Conservation (phyloP, 2,797 vertebrate genomes). For the Acanthiza pusilla region DNA sequence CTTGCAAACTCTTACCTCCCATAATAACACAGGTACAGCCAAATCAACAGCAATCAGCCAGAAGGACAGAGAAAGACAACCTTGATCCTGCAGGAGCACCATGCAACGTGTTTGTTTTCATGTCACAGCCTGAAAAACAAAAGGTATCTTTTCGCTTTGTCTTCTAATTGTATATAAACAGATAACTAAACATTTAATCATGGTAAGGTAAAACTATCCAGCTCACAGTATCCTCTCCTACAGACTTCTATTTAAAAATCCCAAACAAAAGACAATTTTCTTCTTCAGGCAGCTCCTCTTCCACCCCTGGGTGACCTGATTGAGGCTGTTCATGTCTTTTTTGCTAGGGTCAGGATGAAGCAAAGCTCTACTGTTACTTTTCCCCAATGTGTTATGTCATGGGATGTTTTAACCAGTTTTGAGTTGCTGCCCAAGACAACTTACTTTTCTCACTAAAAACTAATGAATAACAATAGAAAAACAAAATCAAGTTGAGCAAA, state of each 20-base stretch:
- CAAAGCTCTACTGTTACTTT: background rate
- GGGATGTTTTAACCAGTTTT: background rate
- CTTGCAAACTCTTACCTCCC: background rate
- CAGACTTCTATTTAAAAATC: background rate
- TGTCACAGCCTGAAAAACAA: background rate
- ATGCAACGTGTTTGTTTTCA: background rate
- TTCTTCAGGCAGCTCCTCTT: background rate
- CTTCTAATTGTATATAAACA: background rate
- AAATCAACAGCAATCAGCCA: background rate
- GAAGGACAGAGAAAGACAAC: background rate
- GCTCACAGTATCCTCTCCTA: background rate
- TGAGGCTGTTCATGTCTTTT: background rate
- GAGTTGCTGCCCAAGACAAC: background rate
- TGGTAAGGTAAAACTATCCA: background rate
- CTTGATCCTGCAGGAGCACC: background rate
- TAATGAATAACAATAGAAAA: background rate
- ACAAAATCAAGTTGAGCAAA: background rate
- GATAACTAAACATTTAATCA: background rate
- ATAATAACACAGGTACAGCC: background rate
- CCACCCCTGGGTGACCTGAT: background rate
- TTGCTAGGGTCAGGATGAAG: background rate
- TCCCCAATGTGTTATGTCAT: background rate
- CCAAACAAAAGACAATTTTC: background rate
- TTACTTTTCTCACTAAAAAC: background rate
- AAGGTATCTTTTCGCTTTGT: background rate